Percentiles rank a stretch among this genome's conserved stretches.
Conservation (phyloP, 2,797 vertebrate genomes). For the Spondyliosoma cantharus region DNA sequence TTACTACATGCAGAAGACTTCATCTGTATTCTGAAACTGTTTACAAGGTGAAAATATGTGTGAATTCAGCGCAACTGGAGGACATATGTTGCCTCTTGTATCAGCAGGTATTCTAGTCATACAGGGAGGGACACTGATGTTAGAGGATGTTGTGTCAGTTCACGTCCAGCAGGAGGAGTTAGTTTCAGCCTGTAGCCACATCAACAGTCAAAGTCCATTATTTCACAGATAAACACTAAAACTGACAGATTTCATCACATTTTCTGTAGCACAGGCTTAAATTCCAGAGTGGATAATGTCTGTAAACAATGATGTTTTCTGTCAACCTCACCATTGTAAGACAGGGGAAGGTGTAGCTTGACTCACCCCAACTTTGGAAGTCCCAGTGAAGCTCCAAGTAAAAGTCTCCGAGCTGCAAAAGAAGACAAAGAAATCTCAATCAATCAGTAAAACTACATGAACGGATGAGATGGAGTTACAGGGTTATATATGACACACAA, state of each 20-base stretch:
- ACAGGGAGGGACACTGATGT: background rate
- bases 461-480: background rate
- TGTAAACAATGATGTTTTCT: background rate
- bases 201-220: slow-evolving; percentile 17
- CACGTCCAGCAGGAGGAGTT: slow-evolving; percentile 64
- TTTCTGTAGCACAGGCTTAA: background rate
- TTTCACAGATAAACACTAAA: slow-evolving; percentile 14
- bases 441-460: background rate
- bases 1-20: background rate
- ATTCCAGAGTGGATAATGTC: slow-evolving; percentile 9
- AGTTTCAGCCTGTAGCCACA: slow-evolving; percentile 12
- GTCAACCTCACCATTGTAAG: background rate
- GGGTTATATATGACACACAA: background rate
- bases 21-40: background rate
- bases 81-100: background rate
- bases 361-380: slow-evolving; percentile 99
- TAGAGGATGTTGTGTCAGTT: slow-evolving; percentile 14
- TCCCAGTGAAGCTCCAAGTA: slow-evolving; percentile 99
- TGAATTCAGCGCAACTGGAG: background rate
- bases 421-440: slow-evolving; percentile 35
- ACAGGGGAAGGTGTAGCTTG: background rate
- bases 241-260: background rate
- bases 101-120: background rate
- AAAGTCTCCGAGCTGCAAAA: slow-evolving; percentile 96
- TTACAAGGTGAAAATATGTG: background rate